Evolutionary conservation across 53 echinoderm and acorn worm species (phyloP).

Genomic region (Stichopus horrens): DNA sequence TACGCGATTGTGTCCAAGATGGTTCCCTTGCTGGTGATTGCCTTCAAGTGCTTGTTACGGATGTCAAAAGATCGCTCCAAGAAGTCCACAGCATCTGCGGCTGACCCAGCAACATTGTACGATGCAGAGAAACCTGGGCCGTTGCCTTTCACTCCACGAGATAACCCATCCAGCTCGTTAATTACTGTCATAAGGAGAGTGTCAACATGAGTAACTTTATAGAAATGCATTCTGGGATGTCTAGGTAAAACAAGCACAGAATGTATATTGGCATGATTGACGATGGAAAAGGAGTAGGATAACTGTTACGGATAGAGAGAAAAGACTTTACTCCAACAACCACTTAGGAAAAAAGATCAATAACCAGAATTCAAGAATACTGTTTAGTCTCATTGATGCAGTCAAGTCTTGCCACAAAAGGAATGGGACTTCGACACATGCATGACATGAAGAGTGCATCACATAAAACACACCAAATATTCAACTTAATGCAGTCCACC

Average conservation of each 20-base stretch:
- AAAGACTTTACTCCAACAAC: background rate
- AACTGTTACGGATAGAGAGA: no score
- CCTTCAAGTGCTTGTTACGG: slow-evolving; percentile 75
- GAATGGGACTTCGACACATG: no score
- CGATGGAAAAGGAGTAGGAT: no score
- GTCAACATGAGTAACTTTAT: background rate
- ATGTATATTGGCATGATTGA: no score
- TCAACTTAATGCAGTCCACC: no score
- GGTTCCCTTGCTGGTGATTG: slow-evolving; percentile 82
- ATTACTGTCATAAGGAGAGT: slow-evolving; percentile 59
- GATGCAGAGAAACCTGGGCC: slow-evolving; percentile 55
- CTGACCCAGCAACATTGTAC: slow-evolving; percentile 59
- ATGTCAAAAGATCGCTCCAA: slow-evolving; percentile 85
- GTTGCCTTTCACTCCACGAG: slow-evolving; percentile 67
- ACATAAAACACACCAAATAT: no score
- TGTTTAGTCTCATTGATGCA: no score
- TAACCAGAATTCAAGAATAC: background rate
- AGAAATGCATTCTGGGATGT: background rate
- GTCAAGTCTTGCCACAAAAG: no score
- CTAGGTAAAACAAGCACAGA: background rate
- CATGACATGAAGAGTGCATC: no score
- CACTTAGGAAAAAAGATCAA: background rate
- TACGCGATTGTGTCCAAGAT: slow-evolving; percentile 82
- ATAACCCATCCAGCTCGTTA: slow-evolving; percentile 90
- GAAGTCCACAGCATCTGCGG: slow-evolving; percentile 67